Evolutionary conservation across 2,797 vertebrate species (phyloP).

Genomic region (Peromyscus nudipes): DNA sequence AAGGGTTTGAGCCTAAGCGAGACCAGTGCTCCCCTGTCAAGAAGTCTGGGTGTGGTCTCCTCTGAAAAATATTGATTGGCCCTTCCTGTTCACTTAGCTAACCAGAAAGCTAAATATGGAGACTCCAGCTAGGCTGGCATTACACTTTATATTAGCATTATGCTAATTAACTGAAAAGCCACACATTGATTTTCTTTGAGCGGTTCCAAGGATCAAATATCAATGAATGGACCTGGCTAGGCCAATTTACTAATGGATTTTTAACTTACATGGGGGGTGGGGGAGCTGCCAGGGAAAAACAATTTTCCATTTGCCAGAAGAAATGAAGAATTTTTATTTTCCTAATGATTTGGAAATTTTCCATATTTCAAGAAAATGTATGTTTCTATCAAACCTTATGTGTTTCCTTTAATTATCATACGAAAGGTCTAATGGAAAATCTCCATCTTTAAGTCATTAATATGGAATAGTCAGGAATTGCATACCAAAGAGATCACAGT

Average conservation of each 20-base stretch:
- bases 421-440: constrained; percentile 18
- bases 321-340: constrained; percentile 78
- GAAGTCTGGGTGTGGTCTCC: constrained; percentile 31
- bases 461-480: neutral
- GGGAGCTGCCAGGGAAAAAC: constrained; percentile 79
- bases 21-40: constrained; percentile 64
- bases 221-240: constrained; percentile 83
- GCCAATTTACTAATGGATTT: constrained; percentile 87
- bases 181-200: constrained; percentile 87
- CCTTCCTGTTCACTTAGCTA: neutral
- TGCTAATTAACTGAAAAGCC: constrained; percentile 86
- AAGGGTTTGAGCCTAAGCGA: constrained; percentile 71
- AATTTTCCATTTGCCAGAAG: constrained; percentile 72
- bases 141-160: constrained; percentile 71
- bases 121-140: neutral
- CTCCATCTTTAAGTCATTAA: constrained; percentile 16
- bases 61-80: neutral
- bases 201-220: constrained; percentile 87
- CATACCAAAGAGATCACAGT: constrained; percentile 7
- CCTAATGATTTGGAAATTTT: constrained; percentile 75
- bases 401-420: constrained; percentile 8
- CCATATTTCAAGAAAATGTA: constrained; percentile 58
- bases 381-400: neutral
- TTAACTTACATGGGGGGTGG: constrained; percentile 76
- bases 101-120: neutral